These are phyloP conservation scores for Actinemys pallida DNA, from an alignment of 2,113 vertebrate genomes.

Conservation along the genomic window DNA sequence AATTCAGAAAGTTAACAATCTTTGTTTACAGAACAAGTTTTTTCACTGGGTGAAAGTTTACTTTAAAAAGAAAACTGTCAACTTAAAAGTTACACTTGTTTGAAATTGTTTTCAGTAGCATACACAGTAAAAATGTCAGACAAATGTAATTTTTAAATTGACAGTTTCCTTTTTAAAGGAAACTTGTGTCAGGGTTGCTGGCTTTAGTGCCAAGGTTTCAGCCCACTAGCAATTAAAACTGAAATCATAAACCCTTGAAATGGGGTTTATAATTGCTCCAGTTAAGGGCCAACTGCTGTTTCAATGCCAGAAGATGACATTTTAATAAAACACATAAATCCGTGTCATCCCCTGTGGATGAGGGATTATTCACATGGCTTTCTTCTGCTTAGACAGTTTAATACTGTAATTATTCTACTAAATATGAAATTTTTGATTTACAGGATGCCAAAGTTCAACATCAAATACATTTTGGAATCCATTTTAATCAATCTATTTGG, in stretches of 20 bases:
- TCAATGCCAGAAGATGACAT: neutral
- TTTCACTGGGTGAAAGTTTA: neutral
- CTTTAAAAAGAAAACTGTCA: neutral
- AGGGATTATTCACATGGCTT: slow-evolving; percentile 41
- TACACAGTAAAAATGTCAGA: neutral
- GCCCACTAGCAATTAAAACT: slow-evolving; percentile 41
- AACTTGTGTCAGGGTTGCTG: neutral
- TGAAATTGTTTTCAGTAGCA: fast-evolving
- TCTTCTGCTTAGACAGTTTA: slow-evolving; percentile 22
- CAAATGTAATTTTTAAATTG: neutral
- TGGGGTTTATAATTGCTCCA: slow-evolving; percentile 11
- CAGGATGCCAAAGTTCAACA: slow-evolving; percentile 31
- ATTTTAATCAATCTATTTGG: slow-evolving; percentile 49
- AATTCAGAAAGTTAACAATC: neutral
- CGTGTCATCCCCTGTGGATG: neutral
- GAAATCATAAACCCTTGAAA: slow-evolving; percentile 20
- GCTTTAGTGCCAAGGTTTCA: slow-evolving; percentile 46
- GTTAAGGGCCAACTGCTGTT: slow-evolving; percentile 8
- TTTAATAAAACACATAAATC: slow-evolving; percentile 30
- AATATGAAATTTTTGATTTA: slow-evolving; percentile 32
- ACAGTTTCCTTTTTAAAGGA: neutral
- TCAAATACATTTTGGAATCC: slow-evolving; percentile 47
- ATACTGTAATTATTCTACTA: slow-evolving; percentile 48
- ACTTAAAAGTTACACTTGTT: neutral
- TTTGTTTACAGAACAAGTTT: neutral